Conservation (phyloP, 2,888 invertebrate genomes). For the Monopis laevigella region DNA sequence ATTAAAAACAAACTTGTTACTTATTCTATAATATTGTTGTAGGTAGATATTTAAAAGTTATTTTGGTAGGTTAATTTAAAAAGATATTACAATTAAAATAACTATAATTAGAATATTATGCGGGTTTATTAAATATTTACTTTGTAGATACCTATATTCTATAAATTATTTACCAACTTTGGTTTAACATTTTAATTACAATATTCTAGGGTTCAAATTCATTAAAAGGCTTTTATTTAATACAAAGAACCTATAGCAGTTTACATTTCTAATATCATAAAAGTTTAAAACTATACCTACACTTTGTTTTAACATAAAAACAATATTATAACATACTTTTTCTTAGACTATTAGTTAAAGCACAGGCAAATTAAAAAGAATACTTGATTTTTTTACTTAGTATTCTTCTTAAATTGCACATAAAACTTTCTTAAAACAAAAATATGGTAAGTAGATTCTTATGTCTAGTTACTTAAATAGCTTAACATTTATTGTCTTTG, state of each 20-base stretch:
- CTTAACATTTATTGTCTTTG: too few species aligned
- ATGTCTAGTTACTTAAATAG: too few species aligned
- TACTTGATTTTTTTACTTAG: conserved; percentile 21
- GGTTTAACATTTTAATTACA: conserved; percentile 8
- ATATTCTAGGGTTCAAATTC: neutral
- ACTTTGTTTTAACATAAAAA: conserved; percentile 2
- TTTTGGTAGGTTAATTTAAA: neutral
- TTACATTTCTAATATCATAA: too few species aligned
- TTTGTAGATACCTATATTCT: conserved; percentile 14
- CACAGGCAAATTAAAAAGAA: conserved; percentile 42
- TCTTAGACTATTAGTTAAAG: conserved; percentile 9
- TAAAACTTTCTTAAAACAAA: too few species aligned
- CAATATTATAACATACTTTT: conserved; percentile 3
- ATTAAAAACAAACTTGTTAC: neutral
- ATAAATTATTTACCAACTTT: conserved; percentile 4
- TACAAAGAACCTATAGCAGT: too few species aligned
- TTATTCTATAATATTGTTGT: neutral
- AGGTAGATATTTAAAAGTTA: neutral
- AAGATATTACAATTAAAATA: neutral
- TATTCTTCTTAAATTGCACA: conserved; percentile 42
- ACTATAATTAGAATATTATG: conserved; percentile 14
- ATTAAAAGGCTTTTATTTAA: neutral
- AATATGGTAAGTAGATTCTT: too few species aligned
- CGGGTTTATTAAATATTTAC: conserved; percentile 9
- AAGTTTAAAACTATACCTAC: too few species aligned